Base-by-base conservation (phyloP, 1,140 invertebrate species). In the Tenebrio molitor region DNA sequence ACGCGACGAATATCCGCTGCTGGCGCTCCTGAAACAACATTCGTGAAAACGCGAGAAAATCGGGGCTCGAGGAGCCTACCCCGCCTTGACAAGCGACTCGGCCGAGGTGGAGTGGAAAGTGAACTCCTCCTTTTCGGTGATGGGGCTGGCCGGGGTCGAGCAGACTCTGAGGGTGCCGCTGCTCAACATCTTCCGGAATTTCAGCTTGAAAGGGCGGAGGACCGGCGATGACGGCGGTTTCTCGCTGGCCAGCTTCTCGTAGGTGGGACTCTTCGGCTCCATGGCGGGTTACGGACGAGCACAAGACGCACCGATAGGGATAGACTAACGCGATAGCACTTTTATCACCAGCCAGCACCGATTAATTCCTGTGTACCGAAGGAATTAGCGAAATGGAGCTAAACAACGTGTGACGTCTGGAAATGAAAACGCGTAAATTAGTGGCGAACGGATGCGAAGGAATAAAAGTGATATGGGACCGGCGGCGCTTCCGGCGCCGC, bases 131-230 rank as follows among this genome's bases (percentile, higher is more conserved):
- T 53, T 69, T 15, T 58, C 50, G 17, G 19, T 16, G 7, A 12
- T 15, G 3, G 72, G 72, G 4, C 66, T 70, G 5, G 66, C 44
- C 4, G 41, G 25, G 1, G 16, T 39, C 8, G 72, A 74, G 17
- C 23, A 23, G 17, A 65, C 29, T 41, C 41, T 69, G n/a, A 74
- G 29, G 12, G 41, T 74, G 8, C 72, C 72, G 10, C 66, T 63
- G 21, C 72, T 74, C 41, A 74, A 66, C 66, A 74, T 74, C 19
- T 68, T 29, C 36, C 64, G 72, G 15, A 74, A 74, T 25, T 36
- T 46, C 66, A 74, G 50, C n/a, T 67, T 62, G 33, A 74, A 74
- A 19, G 72, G 67, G 1, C 72, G 7, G 6, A 29, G 25, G 25
- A 42, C 41, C 6, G 65, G 65, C 23, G 65, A 68, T 14, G 29